Conservation (phyloP, 2,888 invertebrate species). For the Boloria selene region DNA sequence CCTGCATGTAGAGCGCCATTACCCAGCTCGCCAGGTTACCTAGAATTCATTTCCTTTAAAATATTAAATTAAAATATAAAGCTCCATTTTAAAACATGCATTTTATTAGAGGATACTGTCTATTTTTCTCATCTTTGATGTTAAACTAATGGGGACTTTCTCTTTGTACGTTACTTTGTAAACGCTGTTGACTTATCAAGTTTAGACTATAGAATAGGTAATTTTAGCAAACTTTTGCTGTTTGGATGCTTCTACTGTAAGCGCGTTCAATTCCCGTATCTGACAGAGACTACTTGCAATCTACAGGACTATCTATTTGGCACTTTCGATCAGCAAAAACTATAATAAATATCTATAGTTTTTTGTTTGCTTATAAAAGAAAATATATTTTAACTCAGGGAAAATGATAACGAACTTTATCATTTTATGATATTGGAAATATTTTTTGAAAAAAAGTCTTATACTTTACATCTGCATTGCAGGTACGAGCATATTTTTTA, state of each 20-base stretch:
- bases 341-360: no score
- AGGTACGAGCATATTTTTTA: conserved; percentile 4
- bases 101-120: conserved; percentile 8
- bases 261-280: no score
- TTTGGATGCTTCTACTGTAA: no score
- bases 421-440: neutral
- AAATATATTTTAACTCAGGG: no score
- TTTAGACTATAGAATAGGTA: no score
- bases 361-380: no score
- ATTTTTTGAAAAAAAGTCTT: neutral
- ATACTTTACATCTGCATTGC: conserved; percentile 13
- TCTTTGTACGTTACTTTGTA: neutral
- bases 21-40: conserved; percentile 25
- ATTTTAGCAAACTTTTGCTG: no score
- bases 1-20: conserved; percentile 32
- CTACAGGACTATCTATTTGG: no score
- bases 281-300: no score
- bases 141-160: conserved; percentile 5
- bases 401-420: neutral
- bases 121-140: conserved; percentile 7
- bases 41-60: conserved; percentile 25
- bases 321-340: no score
- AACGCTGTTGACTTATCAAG: neutral
- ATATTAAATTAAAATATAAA: conserved; percentile 25
- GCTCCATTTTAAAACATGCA: conserved; percentile 4